phyloP scores from a whole-genome alignment of 2,113 vertebrate genomes.

The Stegostoma tigrinum region DNA sequence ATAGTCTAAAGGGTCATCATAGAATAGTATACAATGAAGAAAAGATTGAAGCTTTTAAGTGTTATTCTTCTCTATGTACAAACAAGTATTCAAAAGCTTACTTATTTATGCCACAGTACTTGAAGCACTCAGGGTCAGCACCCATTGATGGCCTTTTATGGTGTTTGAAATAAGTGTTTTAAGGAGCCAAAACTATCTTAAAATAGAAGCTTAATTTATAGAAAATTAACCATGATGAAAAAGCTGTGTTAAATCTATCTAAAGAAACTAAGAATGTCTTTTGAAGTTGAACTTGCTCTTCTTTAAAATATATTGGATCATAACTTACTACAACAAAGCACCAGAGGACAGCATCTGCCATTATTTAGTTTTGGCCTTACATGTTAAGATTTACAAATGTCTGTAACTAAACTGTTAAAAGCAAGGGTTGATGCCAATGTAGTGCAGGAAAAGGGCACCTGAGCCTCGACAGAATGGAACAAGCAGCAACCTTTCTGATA shows the following conservation, averaged over 20 bases:
- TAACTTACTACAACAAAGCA: background rate
- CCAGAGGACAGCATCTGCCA: background rate
- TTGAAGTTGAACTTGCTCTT: background rate
- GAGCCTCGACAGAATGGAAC: background rate
- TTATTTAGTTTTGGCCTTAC: background rate
- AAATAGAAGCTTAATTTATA: background rate
- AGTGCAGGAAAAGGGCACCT: background rate
- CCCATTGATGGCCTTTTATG: background rate
- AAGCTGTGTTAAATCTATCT: background rate
- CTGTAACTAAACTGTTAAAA: background rate
- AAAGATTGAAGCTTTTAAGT: background rate
- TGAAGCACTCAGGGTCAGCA: background rate
- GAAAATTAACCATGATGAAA: background rate
- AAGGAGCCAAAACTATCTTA: background rate
- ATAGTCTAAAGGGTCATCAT: background rate
- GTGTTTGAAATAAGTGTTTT: background rate
- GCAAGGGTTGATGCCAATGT: background rate
- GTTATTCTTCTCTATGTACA: background rate
- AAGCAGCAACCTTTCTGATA: too few species aligned
- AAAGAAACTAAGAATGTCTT: background rate
- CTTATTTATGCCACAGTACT: background rate
- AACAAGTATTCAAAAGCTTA: background rate
- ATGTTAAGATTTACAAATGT: background rate
- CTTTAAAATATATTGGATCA: background rate
- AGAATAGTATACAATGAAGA: background rate